These are phyloP conservation scores for Drosophila leonis DNA, from an alignment of 2,888 invertebrate species.

Conservation along the genomic window DNA sequence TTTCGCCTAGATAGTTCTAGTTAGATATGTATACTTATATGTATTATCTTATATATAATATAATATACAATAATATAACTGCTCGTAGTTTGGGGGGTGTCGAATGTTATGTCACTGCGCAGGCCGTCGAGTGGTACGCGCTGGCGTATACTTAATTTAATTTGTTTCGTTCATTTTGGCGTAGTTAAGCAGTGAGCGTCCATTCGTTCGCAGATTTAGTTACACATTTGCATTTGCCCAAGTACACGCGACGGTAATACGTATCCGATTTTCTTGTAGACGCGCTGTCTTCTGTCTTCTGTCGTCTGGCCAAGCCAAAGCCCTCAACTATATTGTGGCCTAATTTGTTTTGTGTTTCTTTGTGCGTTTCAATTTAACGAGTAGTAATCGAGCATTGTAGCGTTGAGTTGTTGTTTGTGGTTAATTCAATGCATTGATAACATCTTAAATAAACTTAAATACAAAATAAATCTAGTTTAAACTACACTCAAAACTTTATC, in stretches of 20 bases:
- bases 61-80: conserved; percentile 5
- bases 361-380: conserved; percentile 48
- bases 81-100: conserved; percentile 9
- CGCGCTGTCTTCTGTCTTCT: conserved; percentile 45
- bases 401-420: conserved; percentile 69
- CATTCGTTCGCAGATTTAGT: conserved; percentile 68
- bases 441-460: conserved; percentile 22
- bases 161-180: conserved; percentile 63
- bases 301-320: conserved; percentile 47
- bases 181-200: conserved; percentile 47
- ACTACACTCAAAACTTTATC: conserved; percentile 31
- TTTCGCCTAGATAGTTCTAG: neutral
- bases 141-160: conserved; percentile 76
- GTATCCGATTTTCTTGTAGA: conserved; percentile 25
- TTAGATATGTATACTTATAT: neutral
- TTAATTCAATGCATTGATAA: conserved; percentile 63
- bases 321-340: conserved; percentile 29
- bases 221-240: conserved; percentile 58
- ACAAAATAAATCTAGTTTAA: conserved; percentile 34
- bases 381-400: conserved; percentile 52
- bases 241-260: conserved; percentile 59
- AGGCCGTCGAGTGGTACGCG: conserved; percentile 36
- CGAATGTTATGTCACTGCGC: conserved; percentile 64
- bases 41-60: neutral
- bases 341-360: conserved; percentile 49